Conservation (phyloP, 2,888 invertebrate genomes). For the Ptilodon capucinus region DNA sequence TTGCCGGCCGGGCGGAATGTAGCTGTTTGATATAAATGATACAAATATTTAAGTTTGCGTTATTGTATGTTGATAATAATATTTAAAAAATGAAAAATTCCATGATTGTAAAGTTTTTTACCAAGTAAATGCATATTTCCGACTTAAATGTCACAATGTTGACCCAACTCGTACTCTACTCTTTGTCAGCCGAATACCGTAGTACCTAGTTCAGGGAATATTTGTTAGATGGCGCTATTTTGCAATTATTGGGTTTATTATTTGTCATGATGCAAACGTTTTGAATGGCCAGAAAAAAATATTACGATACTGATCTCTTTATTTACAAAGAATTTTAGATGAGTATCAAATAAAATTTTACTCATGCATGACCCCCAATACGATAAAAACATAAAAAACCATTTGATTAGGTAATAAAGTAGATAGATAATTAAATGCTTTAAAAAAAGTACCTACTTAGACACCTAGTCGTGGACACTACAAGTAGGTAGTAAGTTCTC, state of each 20-base stretch:
- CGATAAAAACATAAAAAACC: too few relatives aligned
- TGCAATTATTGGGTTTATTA: constrained; percentile 21
- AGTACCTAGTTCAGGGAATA: constrained; percentile 57
- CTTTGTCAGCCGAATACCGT: constrained; percentile 37
- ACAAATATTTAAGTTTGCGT: background rate
- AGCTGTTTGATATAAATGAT: constrained; percentile 13
- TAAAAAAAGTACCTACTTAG: too few relatives aligned
- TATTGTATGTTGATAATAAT: background rate
- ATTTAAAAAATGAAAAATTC: constrained; percentile 12
- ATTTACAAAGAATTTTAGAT: background rate
- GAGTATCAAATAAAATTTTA: too few relatives aligned
- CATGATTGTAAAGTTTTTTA: background rate
- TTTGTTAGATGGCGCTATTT: constrained; percentile 72
- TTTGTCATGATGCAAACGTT: background rate
- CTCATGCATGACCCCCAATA: too few relatives aligned
- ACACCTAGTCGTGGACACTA: too few relatives aligned
- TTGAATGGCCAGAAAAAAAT: background rate
- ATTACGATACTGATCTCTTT: background rate
- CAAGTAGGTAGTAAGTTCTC: too few relatives aligned
- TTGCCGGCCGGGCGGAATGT: constrained; percentile 43
- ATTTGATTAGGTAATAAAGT: too few relatives aligned
- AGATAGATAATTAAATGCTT: too few relatives aligned
- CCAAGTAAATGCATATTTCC: background rate
- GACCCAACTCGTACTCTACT: constrained; percentile 16
- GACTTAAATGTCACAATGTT: background rate